Evolutionary conservation across 2,113 vertebrate genomes (phyloP), one percentile per base, ranked within the genome.

Genomic region (Menura novaehollandiae): DNA sequence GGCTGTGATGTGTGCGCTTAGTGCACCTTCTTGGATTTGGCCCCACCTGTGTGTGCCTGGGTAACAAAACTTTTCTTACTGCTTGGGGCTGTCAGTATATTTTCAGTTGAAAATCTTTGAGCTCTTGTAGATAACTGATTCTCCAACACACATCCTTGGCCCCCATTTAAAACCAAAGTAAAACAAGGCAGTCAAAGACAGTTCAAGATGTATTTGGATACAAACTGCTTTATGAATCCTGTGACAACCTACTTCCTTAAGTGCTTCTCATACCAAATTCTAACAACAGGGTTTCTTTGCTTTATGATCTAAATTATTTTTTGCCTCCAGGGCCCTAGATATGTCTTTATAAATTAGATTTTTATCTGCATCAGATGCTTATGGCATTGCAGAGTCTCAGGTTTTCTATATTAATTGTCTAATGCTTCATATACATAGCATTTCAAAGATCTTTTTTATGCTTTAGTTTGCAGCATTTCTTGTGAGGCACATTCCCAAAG

Each of bases 391-490:
- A 37, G 37, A 35, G 20, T 88, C 47, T 88, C 59, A 80, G 24
- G 55, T 77, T 96, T 93, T 90, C 64, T 96, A 2, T 91, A 69
- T 93, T 64, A 83, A 91, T 92, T 93, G 68, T 83, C 63, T 74
- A 92, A 83, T 78, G 33, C 80, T 53, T 87, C 85, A 77, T 56
- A 58, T 60, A 75, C 2, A 4, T 78, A 51, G 56, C 33, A 89
- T 80, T 94, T 94, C 59, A 89, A 67, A 94, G 53, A 76, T 58
- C 8, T 72, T 90, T 88, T 86, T 59, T 89, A 66, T 86, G 66
- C 73, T 95, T 93, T 66, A 82, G 37, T 88, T 89, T 87, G 71
- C 69, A 90, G 46, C 64, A 28, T 85, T 93, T 97, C 82, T 96
- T 96, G 56, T 64, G 62, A 95, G 72, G 68, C 17, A 26, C 6